Evolutionary conservation across 2,797 vertebrate species (phyloP).

Genomic region (Philypnodon macrostomus): DNA sequence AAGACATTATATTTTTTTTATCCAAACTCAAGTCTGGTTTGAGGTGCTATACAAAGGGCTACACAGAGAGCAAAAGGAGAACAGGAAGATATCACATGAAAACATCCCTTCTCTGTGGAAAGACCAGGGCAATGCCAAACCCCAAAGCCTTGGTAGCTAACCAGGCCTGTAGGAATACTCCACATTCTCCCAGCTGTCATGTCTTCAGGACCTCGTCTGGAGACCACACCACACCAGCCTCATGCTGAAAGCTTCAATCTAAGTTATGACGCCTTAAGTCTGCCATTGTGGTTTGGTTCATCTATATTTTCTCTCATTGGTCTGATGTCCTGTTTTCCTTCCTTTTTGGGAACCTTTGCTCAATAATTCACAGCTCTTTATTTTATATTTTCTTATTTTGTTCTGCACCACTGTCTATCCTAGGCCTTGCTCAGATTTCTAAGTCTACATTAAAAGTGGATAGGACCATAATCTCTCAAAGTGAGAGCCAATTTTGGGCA

Average conservation of each 20-base stretch:
- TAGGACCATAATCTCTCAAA: slow-evolving; percentile 36
- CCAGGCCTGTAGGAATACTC: slow-evolving; percentile 54
- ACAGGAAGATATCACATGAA: slow-evolving; percentile 41
- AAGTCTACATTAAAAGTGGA: neutral
- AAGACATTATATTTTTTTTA: too few species aligned
- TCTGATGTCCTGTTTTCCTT: slow-evolving; percentile 32
- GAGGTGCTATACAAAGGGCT: slow-evolving; percentile 2
- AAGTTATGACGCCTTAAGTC: slow-evolving; percentile 56
- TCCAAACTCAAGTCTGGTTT: neutral
- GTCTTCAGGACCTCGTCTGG: slow-evolving; percentile 54
- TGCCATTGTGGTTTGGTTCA: slow-evolving; percentile 64
- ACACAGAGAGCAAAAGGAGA: slow-evolving; percentile 20
- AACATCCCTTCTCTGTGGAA: slow-evolving; percentile 49
- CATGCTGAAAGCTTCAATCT: slow-evolving; percentile 67
- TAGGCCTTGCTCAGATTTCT: neutral
- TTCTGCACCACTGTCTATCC: slow-evolving; percentile 1
- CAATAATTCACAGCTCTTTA: slow-evolving; percentile 13
- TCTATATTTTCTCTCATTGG: slow-evolving; percentile 46
- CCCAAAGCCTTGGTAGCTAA: slow-evolving; percentile 64
- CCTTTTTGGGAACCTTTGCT: slow-evolving; percentile 8
- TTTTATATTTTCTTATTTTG: slow-evolving; percentile 25
- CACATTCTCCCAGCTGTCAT: slow-evolving; percentile 56
- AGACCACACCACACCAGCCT: slow-evolving; percentile 63
- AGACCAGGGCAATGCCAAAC: slow-evolving; percentile 58
- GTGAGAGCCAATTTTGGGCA: slow-evolving; percentile 52